Base-by-base conservation (phyloP, 2,113 vertebrate species). In the Stigmatopora argus region DNA sequence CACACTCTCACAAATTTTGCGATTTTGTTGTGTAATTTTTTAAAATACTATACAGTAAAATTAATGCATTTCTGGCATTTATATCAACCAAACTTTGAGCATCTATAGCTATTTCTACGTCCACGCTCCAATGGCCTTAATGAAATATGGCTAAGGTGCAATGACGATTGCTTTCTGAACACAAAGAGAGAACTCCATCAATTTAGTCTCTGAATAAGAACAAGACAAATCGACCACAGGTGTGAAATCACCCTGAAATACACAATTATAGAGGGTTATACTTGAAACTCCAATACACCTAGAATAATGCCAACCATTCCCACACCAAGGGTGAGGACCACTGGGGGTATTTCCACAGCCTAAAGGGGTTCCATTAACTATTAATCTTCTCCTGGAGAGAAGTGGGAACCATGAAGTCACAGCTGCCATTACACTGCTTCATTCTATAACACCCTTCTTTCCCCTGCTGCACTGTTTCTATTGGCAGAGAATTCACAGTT, bases 361-460 rank as follows among this genome's bases (percentile, higher is more conserved):
- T 79, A 74, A 82, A 89, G 89, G 82, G 80, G 84, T 78, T 78
- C 78, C 78, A 87, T 88, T 86, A 90, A 89, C 86, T 88, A 90
- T 87, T 88, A 85, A 88, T 86, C 79, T 86, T 78, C 82, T 84
- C 80, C 71, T 72, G 84, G 78, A 73, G 81, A 83, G 81, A 75
- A 78, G 81, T 70, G 73, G 81, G 75, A 84, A 79, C 77, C 53
- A 35, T 78, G 72, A 78, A 87, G 82, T 85, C 86, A 77, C 85
- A 88, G 81, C 85, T 87, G 82, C 79, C 82, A 78, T 75, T 71
- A 71, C 77, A 77, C 69, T 73, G 62, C 59, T 31, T 67, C 41
- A 34, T 47, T 73, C 66, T 78, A 51, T 21, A 61, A 61, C 59
- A 23, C 41, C 19, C 23, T 21, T 45, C 15, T 51, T 70, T 68